Percentiles rank a stretch among this genome's conserved stretches.
Evolutionary conservation across 2,797 vertebrate species (phyloP).

Genomic region (Lithobates sylvaticus): DNA sequence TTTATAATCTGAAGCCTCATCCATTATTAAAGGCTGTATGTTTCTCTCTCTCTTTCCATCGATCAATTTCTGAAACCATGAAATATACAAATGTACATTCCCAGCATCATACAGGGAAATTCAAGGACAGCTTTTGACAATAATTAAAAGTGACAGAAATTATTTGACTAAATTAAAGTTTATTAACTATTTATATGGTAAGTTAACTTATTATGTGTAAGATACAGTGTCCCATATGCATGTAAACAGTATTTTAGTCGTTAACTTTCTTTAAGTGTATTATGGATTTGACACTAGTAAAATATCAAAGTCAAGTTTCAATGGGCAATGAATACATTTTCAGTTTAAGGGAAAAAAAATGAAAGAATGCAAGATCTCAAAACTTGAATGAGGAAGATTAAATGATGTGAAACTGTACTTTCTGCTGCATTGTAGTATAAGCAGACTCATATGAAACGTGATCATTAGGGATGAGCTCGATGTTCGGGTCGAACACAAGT

Average conservation of each 20-base stretch:
- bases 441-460: too few species aligned
- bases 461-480: too few species aligned
- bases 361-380: too few species aligned
- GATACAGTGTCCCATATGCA: not conserved
- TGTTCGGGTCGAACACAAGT: too few species aligned
- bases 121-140: conserved; percentile 55
- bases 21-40: conserved; percentile 67
- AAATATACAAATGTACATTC: conserved; percentile 63
- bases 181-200: conserved; percentile 35
- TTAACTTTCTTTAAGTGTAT: too few species aligned
- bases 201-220: not conserved
- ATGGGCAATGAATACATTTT: too few species aligned
- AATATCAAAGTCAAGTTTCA: too few species aligned
- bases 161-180: conserved; percentile 21
- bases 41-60: conserved; percentile 61
- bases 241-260: not conserved
- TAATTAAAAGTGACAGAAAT: conserved; percentile 30
- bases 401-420: too few species aligned
- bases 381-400: too few species aligned
- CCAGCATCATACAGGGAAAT: conserved; percentile 56
- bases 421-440: too few species aligned
- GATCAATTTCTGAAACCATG: conserved; percentile 62
- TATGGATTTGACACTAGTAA: too few species aligned
- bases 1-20: conserved; percentile 63
- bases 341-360: too few species aligned